Evolutionary conservation across 2,888 invertebrate species (phyloP).

Genomic region (Trissolcus japonicus): DNA sequence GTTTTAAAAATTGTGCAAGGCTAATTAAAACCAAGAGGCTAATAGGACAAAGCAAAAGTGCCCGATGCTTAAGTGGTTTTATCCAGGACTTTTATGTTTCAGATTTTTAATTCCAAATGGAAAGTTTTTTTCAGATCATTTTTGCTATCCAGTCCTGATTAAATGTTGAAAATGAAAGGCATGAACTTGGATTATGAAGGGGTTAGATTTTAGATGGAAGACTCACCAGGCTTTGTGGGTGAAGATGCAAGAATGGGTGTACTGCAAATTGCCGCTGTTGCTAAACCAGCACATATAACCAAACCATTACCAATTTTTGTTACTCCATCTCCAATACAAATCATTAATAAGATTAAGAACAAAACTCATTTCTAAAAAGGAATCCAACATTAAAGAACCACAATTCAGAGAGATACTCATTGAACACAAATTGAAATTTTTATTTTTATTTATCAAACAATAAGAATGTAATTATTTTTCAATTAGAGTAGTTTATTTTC

Average conservation of each 20-base stretch:
- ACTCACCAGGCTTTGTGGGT: conserved; percentile 75
- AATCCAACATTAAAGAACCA: neutral
- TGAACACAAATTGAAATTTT: no score
- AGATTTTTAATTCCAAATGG: no score
- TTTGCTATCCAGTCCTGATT: conserved; percentile 17
- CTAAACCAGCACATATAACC: conserved; percentile 74
- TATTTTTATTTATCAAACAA: no score
- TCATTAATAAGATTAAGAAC: neutral
- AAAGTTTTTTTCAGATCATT: no score
- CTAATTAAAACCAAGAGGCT: no score
- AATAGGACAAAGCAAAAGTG: no score
- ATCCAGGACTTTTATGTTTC: no score
- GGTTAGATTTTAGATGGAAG: conserved; percentile 63
- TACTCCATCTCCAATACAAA: conserved; percentile 47
- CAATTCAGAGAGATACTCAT: no score
- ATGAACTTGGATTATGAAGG: conserved; percentile 21
- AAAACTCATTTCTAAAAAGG: neutral
- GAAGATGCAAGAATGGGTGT: conserved; percentile 75
- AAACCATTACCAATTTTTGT: conserved; percentile 66
- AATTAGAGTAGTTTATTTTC: neutral
- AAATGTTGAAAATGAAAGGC: conserved; percentile 26
- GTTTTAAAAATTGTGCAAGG: no score
- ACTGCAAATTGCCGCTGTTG: conserved; percentile 74
- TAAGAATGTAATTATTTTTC: neutral
- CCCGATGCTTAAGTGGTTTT: no score